Evolutionary conservation across 1,140 invertebrate species (phyloP).

Genomic region (Laodelphax striatellus): DNA sequence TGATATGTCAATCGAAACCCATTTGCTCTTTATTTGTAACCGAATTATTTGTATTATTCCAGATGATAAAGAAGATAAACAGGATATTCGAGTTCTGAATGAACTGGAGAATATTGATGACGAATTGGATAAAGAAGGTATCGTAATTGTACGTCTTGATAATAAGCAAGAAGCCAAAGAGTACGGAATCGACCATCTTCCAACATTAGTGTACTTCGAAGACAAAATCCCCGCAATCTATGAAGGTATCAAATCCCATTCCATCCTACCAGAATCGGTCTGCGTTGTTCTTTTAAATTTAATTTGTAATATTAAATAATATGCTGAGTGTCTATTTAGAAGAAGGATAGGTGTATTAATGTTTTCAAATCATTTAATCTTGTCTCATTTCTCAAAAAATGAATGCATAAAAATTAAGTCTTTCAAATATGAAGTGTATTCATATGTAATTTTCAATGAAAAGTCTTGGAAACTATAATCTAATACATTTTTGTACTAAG

Average conservation of each 20-base stretch:
- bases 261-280: not conserved
- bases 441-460: too few relatives aligned
- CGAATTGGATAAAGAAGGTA: constrained; percentile 78
- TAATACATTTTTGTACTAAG: too few relatives aligned
- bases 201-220: constrained; percentile 82
- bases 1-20: too few relatives aligned
- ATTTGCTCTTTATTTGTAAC: too few relatives aligned
- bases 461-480: too few relatives aligned
- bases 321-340: too few relatives aligned
- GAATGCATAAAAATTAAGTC: too few relatives aligned
- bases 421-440: too few relatives aligned
- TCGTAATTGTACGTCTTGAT: constrained; percentile 80
- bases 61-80: constrained; percentile 85
- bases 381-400: too few relatives aligned
- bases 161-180: constrained; percentile 80
- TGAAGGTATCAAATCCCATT: constrained; percentile 42
- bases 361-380: too few relatives aligned
- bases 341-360: too few relatives aligned
- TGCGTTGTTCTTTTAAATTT: too few relatives aligned
- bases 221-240: constrained; percentile 84
- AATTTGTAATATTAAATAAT: not conserved
- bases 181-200: constrained; percentile 81
- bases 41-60: constrained; percentile 16
- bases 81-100: constrained; percentile 76
- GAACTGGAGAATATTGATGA: constrained; percentile 89